Evolutionary conservation across 2,888 invertebrate species (phyloP).

Genomic region (Sericinus montela): DNA sequence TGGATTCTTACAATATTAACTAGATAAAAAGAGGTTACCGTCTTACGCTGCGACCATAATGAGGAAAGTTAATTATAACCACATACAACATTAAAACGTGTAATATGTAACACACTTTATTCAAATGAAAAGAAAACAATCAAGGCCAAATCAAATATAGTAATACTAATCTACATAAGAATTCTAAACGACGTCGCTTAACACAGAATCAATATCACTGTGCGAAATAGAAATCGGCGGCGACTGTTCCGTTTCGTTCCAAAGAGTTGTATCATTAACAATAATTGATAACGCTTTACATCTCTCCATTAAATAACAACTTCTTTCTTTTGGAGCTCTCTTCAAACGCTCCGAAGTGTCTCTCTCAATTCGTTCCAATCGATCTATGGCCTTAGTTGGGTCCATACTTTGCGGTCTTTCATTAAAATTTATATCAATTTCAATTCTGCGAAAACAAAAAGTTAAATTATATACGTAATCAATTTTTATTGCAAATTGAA

Average conservation of each 20-base stretch:
- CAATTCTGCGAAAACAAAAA: conserved; percentile 48
- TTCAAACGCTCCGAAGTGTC: conserved; percentile 57
- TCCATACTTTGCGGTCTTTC: conserved; percentile 45
- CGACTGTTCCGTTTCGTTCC: background rate
- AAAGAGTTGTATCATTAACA: background rate
- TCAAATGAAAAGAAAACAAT: no score
- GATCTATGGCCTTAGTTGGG: conserved; percentile 53
- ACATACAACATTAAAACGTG: no score
- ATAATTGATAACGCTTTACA: background rate
- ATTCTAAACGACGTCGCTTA: background rate
- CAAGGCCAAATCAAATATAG: background rate
- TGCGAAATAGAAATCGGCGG: background rate
- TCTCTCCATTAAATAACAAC: background rate
- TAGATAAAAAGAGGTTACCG: no score
- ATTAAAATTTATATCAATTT: conserved; percentile 59
- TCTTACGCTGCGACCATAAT: no score
- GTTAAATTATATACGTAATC: no score
- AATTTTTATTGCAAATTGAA: no score
- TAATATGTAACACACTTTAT: no score
- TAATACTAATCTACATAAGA: background rate
- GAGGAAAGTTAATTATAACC: no score
- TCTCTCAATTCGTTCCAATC: conserved; percentile 61
- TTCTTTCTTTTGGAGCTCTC: conserved; percentile 18
- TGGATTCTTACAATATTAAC: no score
- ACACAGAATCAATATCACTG: conserved; percentile 12